Evolutionary conservation across 2,888 invertebrate species (phyloP).

Genomic region (Ophion ventricosus): DNA sequence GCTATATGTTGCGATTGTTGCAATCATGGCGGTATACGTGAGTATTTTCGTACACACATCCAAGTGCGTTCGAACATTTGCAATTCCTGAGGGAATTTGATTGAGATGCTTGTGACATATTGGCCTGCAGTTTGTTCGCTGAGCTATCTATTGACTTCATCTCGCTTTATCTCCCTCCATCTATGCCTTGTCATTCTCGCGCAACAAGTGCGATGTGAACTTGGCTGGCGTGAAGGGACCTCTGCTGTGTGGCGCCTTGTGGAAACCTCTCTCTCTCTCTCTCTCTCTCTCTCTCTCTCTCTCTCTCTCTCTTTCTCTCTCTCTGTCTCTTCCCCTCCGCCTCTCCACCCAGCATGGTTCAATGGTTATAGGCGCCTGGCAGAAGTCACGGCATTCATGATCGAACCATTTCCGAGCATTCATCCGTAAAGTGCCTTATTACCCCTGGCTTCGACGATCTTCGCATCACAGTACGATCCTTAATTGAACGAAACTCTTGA

Average conservation of each 20-base stretch:
- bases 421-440: conserved; percentile 41
- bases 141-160: conserved; percentile 26
- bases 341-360: conserved; percentile 15
- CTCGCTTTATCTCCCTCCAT: conserved; percentile 29
- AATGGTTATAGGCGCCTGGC: conserved; percentile 34
- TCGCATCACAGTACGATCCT: conserved; percentile 32
- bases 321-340: conserved; percentile 2
- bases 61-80: neutral
- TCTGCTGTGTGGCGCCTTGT: conserved; percentile 28
- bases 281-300: neutral
- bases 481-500: conserved; percentile 17
- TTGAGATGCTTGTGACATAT: conserved; percentile 38
- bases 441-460: conserved; percentile 25
- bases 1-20: neutral
- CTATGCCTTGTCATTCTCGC: conserved; percentile 57
- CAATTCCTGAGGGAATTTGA: conserved; percentile 34
- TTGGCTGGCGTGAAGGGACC: conserved; percentile 46
- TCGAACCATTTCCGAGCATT: conserved; percentile 44
- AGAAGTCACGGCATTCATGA: conserved; percentile 52
- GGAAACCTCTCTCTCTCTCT: conserved; percentile 19
- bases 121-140: conserved; percentile 36
- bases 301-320: neutral
- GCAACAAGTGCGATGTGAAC: conserved; percentile 63
- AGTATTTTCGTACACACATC: neutral
- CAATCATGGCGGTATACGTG: neutral